Conservation (phyloP, 2,797 vertebrate species). For the Molossus molossus region DNA sequence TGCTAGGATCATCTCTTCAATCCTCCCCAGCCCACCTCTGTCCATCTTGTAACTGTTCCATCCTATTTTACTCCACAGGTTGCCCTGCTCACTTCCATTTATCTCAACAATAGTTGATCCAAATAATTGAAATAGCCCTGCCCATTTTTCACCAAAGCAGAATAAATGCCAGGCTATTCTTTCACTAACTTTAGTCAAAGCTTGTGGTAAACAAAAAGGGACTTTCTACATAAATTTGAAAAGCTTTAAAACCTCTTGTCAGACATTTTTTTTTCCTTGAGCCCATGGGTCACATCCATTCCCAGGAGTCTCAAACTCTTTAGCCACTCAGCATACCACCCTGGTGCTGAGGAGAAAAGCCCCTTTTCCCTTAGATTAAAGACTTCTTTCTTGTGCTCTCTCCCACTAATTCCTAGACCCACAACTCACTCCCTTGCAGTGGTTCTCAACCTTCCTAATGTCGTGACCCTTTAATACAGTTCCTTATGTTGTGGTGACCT, state of each 20-base stretch:
- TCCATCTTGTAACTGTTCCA: background rate
- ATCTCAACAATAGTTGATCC: background rate
- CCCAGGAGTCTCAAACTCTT: background rate
- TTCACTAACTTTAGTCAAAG: conserved; percentile 29
- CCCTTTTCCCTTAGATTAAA: background rate
- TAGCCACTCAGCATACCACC: background rate
- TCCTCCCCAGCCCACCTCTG: background rate
- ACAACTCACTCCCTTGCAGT: background rate
- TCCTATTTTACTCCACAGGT: background rate
- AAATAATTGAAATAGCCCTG: background rate
- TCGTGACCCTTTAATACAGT: too few relatives aligned
- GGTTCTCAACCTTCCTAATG: too few relatives aligned
- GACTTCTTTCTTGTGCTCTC: background rate
- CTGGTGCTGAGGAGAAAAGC: background rate
- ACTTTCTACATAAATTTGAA: conserved; percentile 29
- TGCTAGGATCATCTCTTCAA: background rate
- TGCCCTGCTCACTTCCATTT: background rate
- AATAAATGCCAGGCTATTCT: background rate
- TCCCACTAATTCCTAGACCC: background rate
- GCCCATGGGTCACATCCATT: background rate
- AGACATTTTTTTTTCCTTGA: background rate
- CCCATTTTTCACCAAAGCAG: conserved; percentile 4
- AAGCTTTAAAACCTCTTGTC: conserved; percentile 13
- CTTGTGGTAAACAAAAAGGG: background rate
- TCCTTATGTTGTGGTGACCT: too few relatives aligned